Evolutionary conservation across 2,797 vertebrate genomes (phyloP).

Genomic region (Limosa lapponica): DNA sequence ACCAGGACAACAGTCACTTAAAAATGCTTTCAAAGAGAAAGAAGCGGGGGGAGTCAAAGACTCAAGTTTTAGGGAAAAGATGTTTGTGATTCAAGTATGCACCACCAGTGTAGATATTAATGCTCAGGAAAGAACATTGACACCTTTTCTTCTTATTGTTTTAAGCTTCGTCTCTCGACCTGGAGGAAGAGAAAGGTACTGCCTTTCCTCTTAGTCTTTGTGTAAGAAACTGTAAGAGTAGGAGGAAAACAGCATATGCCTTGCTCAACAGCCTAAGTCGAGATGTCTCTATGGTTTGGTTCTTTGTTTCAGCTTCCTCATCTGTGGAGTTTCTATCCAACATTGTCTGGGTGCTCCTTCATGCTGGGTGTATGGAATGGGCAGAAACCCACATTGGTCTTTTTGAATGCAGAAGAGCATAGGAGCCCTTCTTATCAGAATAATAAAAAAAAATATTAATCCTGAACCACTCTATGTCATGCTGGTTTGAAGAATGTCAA

Average conservation of each 20-base stretch:
- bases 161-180: background rate
- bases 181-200: background rate
- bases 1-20: background rate
- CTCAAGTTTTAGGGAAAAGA: background rate
- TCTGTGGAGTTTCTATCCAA: background rate
- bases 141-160: background rate
- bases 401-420: background rate
- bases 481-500: background rate
- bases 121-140: background rate
- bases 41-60: background rate
- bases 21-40: background rate
- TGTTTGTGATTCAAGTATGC: background rate
- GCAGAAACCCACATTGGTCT: background rate
- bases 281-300: background rate
- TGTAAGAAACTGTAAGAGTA: background rate
- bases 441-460: accelerated
- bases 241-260: background rate
- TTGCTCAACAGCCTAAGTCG: background rate
- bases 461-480: background rate
- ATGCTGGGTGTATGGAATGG: background rate
- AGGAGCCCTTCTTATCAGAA: background rate
- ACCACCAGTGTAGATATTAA: background rate
- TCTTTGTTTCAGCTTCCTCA: background rate
- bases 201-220: background rate
- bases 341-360: background rate